Base-by-base conservation (phyloP, 2,888 invertebrate species). In the Eucera pruinosa region DNA sequence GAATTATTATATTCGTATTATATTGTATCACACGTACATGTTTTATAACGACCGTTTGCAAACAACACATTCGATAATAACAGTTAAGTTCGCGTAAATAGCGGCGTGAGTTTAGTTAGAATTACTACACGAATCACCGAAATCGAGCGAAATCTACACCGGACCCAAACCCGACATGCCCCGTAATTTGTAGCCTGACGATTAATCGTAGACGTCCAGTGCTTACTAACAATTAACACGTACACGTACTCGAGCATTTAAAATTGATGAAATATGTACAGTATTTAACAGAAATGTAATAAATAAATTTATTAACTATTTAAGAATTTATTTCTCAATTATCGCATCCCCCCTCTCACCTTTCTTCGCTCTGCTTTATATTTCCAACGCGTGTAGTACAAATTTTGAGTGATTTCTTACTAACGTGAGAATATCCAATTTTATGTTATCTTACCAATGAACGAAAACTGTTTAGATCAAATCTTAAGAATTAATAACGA, bases 271-370 rank as follows among this genome's bases (percentile, higher is more conserved):
- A 80, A 41, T 50, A 81, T 86, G 82, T 87, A 87, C 86, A 86
- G 87, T 86, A 86, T 86, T 86, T 85, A 80, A 83, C 80, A 71
- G 41, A 73, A 71, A 72, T 81, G 72, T 83, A 80, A 85, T 76
- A 83, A 87, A 87, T 79, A 74, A 79, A 83, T 86, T 86, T 85
- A 73, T 85, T 83, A 83, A 65, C 69, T 80, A 80, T 74, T 74
- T 65, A 47, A 18, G 39, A 60, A 48, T 39, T 30, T 13, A 13
- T 33, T 13, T 5, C 5, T 15, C 2, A 18, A 57, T 15, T 43
- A 33, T 20, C 33, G 4, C 7, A 0, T n/a, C 2, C 13, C 47
- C 18, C 20, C 13, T 13, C 5, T 25, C 0, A n/a, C 71, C 76
- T 43, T 57, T 18, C 18, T 15, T 15, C 20, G 9, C 0, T 13